Conservation (phyloP, 2,797 vertebrate genomes). For the Mallotus villosus region DNA sequence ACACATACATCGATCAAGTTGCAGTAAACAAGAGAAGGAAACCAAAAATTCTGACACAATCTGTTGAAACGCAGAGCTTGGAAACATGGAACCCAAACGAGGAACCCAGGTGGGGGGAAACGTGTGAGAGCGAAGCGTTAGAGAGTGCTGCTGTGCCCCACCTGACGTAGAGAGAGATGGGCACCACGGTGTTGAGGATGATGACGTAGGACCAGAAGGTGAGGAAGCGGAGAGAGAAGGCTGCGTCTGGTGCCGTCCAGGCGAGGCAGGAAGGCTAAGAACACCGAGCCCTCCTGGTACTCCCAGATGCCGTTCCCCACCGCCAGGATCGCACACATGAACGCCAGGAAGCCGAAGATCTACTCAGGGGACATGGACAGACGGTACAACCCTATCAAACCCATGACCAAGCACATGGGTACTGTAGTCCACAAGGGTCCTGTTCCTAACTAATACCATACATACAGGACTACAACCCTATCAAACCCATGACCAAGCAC, state of each 20-base stretch:
- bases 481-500: too few species aligned
- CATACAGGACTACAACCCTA: too few species aligned
- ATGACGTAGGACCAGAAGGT: slow-evolving; percentile 96
- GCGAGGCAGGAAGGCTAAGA: slow-evolving; percentile 84
- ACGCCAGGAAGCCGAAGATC: slow-evolving; percentile 88
- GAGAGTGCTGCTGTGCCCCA: slow-evolving; percentile 48
- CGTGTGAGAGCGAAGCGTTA: neutral
- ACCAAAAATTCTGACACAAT: neutral
- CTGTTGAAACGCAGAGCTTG: neutral
- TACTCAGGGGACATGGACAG: slow-evolving; percentile 49
- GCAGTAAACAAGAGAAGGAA: neutral
- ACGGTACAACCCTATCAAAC: too few species aligned
- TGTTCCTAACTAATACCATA: too few species aligned
- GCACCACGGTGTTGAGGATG: slow-evolving; percentile 93
- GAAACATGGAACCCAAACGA: neutral
- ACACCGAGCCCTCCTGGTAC: slow-evolving; percentile 74
- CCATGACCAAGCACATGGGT: too few species aligned
- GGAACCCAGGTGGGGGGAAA: neutral
- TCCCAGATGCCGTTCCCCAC: slow-evolving; percentile 90
- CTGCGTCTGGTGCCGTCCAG: slow-evolving; percentile 64
- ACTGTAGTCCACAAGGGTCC: too few species aligned
- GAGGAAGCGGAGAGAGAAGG: slow-evolving; percentile 80
- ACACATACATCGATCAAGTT: neutral
- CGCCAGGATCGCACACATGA: slow-evolving; percentile 85
- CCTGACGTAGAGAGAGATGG: slow-evolving; percentile 97